Conservation (phyloP, 1,140 invertebrate genomes). For the Zophobas atratus region DNA sequence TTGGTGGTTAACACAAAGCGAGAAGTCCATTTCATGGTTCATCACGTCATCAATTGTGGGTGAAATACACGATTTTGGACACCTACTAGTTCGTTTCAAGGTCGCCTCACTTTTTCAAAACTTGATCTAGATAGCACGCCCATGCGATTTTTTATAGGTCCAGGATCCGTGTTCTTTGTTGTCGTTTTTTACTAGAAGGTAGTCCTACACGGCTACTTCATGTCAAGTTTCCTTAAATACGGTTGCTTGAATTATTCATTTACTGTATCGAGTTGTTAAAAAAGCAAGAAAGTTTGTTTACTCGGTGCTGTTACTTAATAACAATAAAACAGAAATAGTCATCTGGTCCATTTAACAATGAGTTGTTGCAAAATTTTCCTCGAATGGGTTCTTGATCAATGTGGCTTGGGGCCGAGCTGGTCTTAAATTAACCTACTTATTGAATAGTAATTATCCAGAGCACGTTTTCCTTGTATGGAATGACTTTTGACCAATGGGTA, state of each 20-base stretch:
- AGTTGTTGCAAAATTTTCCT: constrained; percentile 2
- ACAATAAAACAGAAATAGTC: not conserved
- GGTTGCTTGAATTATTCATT: constrained; percentile 3
- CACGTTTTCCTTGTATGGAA: constrained; percentile 9
- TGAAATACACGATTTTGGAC: not conserved
- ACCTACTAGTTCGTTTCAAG: not conserved
- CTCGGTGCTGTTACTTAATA: not conserved
- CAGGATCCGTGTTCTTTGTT: not conserved
- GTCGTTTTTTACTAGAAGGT: not conserved
- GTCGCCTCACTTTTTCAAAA: not conserved
- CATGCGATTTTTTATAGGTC: not conserved
- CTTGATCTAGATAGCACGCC: not conserved
- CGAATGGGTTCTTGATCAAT: not conserved
- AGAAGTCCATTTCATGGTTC: too few relatives aligned
- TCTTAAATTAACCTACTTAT: constrained; percentile 7
- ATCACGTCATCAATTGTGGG: not conserved
- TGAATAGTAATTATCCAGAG: not conserved
- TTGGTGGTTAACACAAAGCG: too few relatives aligned
- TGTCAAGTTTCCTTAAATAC: not conserved
- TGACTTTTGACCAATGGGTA: not conserved
- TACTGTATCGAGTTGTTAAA: not conserved
- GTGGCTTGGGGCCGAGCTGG: not conserved
- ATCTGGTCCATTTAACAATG: constrained; percentile 4
- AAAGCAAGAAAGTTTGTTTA: constrained; percentile 3
- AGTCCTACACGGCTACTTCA: not conserved